These are phyloP conservation scores for Charanyca ferruginea DNA, from an alignment of 2,888 invertebrate genomes.

Conservation along the genomic window DNA sequence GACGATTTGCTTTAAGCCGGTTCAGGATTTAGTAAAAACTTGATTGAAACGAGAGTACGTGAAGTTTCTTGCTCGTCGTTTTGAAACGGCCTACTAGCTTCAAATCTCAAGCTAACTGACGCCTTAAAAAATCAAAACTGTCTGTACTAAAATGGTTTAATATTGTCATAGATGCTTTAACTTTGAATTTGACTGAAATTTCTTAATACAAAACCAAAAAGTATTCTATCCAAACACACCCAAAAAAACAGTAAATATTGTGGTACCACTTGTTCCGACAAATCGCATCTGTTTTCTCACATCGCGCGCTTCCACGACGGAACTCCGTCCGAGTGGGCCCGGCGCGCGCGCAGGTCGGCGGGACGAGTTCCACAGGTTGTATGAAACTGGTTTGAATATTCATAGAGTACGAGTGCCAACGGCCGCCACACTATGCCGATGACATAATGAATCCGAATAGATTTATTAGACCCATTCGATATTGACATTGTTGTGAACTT, in stretches of 20 bases:
- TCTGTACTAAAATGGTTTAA: too few species aligned
- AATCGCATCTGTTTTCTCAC: constrained; percentile 62
- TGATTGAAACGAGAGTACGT: too few species aligned
- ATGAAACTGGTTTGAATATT: constrained; percentile 83
- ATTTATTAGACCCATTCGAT: constrained; percentile 75
- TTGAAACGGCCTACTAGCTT: too few species aligned
- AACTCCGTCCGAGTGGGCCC: constrained; percentile 41
- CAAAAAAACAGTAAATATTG: constrained; percentile 28
- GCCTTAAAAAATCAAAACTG: too few species aligned
- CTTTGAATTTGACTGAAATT: too few species aligned
- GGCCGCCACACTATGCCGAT: constrained; percentile 80
- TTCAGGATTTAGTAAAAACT: too few species aligned
- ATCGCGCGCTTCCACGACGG: constrained; percentile 62
- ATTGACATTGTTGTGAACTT: constrained; percentile 64
- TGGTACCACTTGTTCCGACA: constrained; percentile 26
- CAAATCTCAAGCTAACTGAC: too few species aligned
- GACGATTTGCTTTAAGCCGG: too few species aligned
- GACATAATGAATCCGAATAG: constrained; percentile 84
- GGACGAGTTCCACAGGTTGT: constrained; percentile 74
- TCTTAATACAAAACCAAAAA: too few species aligned
- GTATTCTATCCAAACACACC: neutral
- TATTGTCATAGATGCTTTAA: too few species aligned
- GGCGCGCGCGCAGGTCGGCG: constrained; percentile 59
- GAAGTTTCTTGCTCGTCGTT: too few species aligned
- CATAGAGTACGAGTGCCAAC: constrained; percentile 79